These are phyloP conservation scores for Drosophila paucipuncta DNA, from an alignment of 2,888 invertebrate genomes.

Conservation along the genomic window DNA sequence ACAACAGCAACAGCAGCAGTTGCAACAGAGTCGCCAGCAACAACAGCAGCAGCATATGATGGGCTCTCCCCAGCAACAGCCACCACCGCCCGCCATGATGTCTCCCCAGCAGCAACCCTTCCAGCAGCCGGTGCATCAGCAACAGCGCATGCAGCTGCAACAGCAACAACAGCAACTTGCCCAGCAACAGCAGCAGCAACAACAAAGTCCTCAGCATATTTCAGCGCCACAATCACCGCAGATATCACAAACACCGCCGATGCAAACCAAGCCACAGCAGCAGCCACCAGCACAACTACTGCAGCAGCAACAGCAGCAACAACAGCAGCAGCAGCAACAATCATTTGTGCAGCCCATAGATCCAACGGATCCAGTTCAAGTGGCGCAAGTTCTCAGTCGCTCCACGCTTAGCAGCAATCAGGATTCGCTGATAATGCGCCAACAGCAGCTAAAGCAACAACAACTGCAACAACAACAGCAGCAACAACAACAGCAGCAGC, in stretches of 20 bases:
- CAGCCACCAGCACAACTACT: conserved; percentile 68
- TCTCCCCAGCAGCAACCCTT: conserved; percentile 75
- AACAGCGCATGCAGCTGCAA: conserved; percentile 75
- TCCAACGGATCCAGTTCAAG: conserved; percentile 84
- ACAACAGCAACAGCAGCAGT: conserved; percentile 77
- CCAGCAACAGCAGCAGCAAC: conserved; percentile 78
- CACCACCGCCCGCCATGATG: conserved; percentile 62
- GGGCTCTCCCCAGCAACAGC: conserved; percentile 69
- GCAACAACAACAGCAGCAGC: conserved; percentile 67
- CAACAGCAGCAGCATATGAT: conserved; percentile 73
- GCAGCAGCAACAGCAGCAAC: conserved; percentile 60
- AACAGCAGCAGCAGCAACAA: conserved; percentile 72
- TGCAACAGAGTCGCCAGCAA: conserved; percentile 71
- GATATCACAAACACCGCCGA: conserved; percentile 76
- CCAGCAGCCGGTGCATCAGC: conserved; percentile 83
- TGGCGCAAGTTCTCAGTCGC: conserved; percentile 84
- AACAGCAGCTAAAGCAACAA: conserved; percentile 83
- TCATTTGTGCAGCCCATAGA: conserved; percentile 82
- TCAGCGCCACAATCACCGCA: conserved; percentile 82
- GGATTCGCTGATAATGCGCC: conserved; percentile 83
- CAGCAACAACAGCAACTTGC: conserved; percentile 69
- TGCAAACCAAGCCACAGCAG: conserved; percentile 72
- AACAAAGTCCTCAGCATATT: conserved; percentile 82
- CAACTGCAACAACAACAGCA: conserved; percentile 80
- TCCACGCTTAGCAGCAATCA: conserved; percentile 84